Evolutionary conservation across 2,888 invertebrate species (phyloP).

Genomic region (Spialia ferax): DNA sequence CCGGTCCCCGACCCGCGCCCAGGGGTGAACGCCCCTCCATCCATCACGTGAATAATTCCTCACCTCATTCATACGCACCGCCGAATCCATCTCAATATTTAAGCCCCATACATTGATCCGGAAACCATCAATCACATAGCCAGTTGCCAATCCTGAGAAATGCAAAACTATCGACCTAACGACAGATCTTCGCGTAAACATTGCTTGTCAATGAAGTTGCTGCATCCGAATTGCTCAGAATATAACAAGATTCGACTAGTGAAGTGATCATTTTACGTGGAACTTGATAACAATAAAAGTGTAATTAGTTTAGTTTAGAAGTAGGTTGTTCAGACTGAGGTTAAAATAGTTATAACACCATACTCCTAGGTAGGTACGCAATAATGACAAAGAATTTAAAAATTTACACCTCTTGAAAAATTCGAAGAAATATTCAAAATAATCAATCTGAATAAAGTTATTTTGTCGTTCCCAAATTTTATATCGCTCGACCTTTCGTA

Average conservation of each 20-base stretch:
- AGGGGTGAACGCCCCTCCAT: constrained; percentile 71
- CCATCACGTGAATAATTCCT: constrained; percentile 78
- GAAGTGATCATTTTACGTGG: too few species aligned
- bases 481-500: constrained; percentile 44
- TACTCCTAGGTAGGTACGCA: neutral
- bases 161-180: constrained; percentile 57
- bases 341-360: too few species aligned
- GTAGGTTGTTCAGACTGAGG: too few species aligned
- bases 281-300: too few species aligned
- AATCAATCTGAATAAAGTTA: constrained; percentile 24
- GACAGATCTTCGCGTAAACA: constrained; percentile 42
- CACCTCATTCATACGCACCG: constrained; percentile 76
- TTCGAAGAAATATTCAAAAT: constrained; percentile 19
- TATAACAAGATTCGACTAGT: neutral
- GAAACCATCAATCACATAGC: constrained; percentile 65
- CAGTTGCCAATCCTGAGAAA: constrained; percentile 47
- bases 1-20: constrained; percentile 74
- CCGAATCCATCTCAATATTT: constrained; percentile 79
- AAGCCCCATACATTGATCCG: constrained; percentile 65
- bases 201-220: constrained; percentile 54
- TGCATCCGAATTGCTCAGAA: neutral
- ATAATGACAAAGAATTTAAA: constrained; percentile 25
- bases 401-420: constrained; percentile 10
- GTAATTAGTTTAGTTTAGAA: too few species aligned
- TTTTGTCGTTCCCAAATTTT: constrained; percentile 33